These are phyloP conservation scores for Callionymus lyra DNA, from an alignment of 2,113 vertebrate species.

Conservation along the genomic window DNA sequence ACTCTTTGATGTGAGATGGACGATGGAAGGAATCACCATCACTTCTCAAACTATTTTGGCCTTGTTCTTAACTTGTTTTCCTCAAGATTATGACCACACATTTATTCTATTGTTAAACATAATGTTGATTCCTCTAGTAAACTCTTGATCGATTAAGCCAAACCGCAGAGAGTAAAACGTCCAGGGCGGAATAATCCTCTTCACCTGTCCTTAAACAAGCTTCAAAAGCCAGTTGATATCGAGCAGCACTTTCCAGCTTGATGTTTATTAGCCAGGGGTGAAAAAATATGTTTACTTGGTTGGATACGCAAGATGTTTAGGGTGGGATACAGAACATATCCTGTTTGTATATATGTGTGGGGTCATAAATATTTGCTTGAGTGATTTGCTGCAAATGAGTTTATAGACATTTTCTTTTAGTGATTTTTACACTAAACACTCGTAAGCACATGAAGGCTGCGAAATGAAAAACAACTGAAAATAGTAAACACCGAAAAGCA, in stretches of 20 bases:
- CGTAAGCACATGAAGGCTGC: slow-evolving; percentile 45
- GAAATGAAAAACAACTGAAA: slow-evolving; percentile 55
- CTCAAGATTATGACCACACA: too few species aligned
- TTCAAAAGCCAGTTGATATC: slow-evolving; percentile 37
- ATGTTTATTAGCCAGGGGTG: slow-evolving; percentile 11
- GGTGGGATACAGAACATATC: slow-evolving; percentile 23
- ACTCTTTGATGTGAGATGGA: too few species aligned
- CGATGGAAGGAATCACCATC: too few species aligned
- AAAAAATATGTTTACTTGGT: slow-evolving; percentile 39
- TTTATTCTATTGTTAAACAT: too few species aligned
- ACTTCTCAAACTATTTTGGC: too few species aligned
- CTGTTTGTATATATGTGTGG: slow-evolving; percentile 31
- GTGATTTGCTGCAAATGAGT: slow-evolving; percentile 7
- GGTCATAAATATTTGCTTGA: slow-evolving; percentile 9
- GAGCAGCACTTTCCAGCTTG: slow-evolving; percentile 15
- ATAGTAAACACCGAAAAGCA: slow-evolving; percentile 48
- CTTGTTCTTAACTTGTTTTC: too few species aligned
- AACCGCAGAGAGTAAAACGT: slow-evolving; percentile 12
- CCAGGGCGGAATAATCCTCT: slow-evolving; percentile 11
- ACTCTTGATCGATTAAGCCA: slow-evolving; percentile 4
- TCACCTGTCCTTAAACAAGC: slow-evolving; percentile 22
- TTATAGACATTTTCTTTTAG: slow-evolving; percentile 22
- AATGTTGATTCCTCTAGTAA: too few species aligned
- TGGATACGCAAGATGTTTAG: slow-evolving; percentile 53
- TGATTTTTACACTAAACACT: slow-evolving; percentile 35